Base-by-base conservation (phyloP, 92 coral and sea anemone genomes). In the Pocillopora grandis region DNA sequence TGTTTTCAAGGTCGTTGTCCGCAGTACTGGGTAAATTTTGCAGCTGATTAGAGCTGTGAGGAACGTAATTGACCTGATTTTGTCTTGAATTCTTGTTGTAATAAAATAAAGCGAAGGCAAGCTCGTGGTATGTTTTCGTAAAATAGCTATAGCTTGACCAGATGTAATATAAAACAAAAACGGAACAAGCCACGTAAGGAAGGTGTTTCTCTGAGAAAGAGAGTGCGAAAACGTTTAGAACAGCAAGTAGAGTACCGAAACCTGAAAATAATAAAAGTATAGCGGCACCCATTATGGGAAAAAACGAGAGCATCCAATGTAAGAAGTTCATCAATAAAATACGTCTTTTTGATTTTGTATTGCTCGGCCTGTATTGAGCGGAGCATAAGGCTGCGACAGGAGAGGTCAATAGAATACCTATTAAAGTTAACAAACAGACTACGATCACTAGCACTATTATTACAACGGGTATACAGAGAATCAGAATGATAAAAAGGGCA, bases 81-180 rank as follows among this genome's bases (percentile, higher is more conserved):
- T 33, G 48, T 16, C 21, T 12, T 2, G 36, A 17, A 10, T 15
- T 42, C 2, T 66, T 63, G 74, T 58, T 61, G 21, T 35, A 19
- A 31, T 85, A 59, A 10, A 85, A 78, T 21, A 85, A 70, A 3
- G 52, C 60, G 16, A 85, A 56, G n/a, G 76, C 33, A 36, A 78
- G 70, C 42, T 78, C 83, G 13, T 78, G 83, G 75, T 71, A 85
- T 49, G 36, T 21, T 19, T 78, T 69, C 0, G 89, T 85, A 27
- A 78, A 85, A 1, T 66, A 85, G 17, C 75, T 68, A 71, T 79
- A 85, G 62, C 58, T 77, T 37, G 84, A 60, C 73, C 76, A 70
- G 14, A 71, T 6, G 58, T 85, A 85, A 37, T 70, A 62, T 2
- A 79, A 42, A 42, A 42, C 52, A 42, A 42, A 42, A 42, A 42